phyloP scores from a whole-genome alignment of 2,113 vertebrate species.

The Triplophysa siluroides region DNA sequence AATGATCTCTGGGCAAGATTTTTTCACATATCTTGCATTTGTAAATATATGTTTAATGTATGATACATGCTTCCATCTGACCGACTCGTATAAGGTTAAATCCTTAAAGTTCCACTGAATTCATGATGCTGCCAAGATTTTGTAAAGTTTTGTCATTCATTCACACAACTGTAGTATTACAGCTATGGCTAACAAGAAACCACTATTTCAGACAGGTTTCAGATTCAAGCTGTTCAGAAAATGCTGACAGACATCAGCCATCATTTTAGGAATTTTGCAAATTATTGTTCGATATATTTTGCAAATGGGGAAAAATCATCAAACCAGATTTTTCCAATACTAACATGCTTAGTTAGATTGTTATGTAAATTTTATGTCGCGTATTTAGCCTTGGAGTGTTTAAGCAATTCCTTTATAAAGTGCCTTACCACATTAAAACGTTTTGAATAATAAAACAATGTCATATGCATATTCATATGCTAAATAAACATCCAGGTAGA shows the following conservation, averaged over 20 bases:
- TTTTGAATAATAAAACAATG: background rate
- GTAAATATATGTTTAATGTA: conserved; percentile 10
- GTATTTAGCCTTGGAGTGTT: background rate
- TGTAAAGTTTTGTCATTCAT: background rate
- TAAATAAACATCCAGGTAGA: background rate
- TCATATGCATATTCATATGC: background rate
- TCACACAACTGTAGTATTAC: background rate
- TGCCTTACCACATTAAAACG: conserved; percentile 19
- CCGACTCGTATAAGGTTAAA: conserved; percentile 5
- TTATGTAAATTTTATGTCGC: conserved; percentile 1
- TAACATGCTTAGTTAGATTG: background rate
- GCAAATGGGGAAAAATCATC: background rate
- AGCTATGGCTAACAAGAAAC: conserved; percentile 10
- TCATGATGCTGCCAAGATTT: background rate
- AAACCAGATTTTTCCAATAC: background rate
- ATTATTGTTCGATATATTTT: background rate
- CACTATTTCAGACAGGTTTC: conserved; percentile 2
- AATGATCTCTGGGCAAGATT: background rate
- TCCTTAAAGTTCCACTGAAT: background rate
- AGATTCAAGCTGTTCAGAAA: background rate
- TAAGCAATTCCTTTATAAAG: conserved; percentile 17
- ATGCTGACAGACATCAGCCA: background rate
- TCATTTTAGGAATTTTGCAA: background rate
- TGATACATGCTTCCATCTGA: background rate
- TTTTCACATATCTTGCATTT: conserved; percentile 1